These are phyloP conservation scores for Colletes latitarsis DNA, from an alignment of 1,140 invertebrate genomes.

Conservation along the genomic window DNA sequence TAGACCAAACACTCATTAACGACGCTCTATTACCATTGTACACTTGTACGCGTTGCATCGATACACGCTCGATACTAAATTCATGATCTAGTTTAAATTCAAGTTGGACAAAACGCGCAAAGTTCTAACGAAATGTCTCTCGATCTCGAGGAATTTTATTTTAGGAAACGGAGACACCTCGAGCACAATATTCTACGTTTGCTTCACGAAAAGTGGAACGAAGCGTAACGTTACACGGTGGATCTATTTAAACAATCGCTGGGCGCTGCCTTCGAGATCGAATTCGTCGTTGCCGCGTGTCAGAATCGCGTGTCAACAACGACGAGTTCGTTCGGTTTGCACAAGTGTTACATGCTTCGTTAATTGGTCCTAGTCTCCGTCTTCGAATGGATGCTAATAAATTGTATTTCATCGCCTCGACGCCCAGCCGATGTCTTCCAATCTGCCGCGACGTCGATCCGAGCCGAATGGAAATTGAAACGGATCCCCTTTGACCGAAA, in stretches of 20 bases:
- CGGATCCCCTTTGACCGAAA: background rate
- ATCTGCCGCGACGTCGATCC: background rate
- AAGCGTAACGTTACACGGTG: background rate
- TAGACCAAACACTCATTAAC: too few species aligned
- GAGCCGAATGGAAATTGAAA: background rate
- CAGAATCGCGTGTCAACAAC: slow-evolving; percentile 36
- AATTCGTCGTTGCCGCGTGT: slow-evolving; percentile 37
- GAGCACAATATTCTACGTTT: too few species aligned
- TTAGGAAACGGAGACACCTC: too few species aligned
- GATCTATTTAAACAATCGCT: slow-evolving; percentile 46
- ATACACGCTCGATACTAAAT: too few species aligned
- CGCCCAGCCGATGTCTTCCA: background rate
- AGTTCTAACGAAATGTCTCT: too few species aligned
- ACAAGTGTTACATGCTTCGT: slow-evolving; percentile 69
- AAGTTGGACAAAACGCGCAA: too few species aligned
- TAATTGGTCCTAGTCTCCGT: slow-evolving; percentile 55
- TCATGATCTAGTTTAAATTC: too few species aligned
- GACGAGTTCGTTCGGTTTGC: slow-evolving; percentile 57
- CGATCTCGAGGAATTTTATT: too few species aligned
- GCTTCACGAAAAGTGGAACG: slow-evolving; percentile 1
- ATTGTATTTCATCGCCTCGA: slow-evolving; percentile 54
- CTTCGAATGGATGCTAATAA: slow-evolving; percentile 63
- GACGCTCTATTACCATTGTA: too few species aligned
- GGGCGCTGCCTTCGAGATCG: background rate
- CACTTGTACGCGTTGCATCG: too few species aligned